These are phyloP conservation scores for Camelus bactrianus DNA, from an alignment of 2,113 vertebrate genomes.

Conservation along the genomic window DNA sequence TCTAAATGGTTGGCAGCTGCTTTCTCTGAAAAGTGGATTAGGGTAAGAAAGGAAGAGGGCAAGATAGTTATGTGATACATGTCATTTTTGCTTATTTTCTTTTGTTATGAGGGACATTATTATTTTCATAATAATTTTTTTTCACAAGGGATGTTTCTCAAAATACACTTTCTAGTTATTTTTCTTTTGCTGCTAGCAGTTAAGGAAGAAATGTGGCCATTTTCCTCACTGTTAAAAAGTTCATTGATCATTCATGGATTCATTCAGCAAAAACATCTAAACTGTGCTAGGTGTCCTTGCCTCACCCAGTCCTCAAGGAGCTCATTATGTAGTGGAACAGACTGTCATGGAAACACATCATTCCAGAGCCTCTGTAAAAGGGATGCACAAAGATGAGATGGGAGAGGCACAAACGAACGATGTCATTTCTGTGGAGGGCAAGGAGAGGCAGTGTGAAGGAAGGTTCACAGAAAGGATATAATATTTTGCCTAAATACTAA, in stretches of 20 bases:
- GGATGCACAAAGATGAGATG: neutral
- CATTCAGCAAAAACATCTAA: slow-evolving; percentile 4
- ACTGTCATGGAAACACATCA: neutral
- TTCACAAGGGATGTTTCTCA: neutral
- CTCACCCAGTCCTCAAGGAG: neutral
- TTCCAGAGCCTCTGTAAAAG: neutral
- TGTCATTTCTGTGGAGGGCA: neutral
- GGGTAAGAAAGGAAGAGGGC: neutral
- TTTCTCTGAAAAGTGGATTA: neutral
- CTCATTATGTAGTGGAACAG: neutral
- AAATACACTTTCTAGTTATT: neutral
- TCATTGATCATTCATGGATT: neutral
- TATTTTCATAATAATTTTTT: slow-evolving; percentile 34
- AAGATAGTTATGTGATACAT: neutral
- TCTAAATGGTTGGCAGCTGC: neutral
- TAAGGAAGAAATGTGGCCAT: neutral
- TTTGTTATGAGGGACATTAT: neutral
- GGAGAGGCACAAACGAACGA: neutral
- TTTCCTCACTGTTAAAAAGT: neutral
- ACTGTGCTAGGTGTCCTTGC: neutral
- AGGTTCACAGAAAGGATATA: neutral
- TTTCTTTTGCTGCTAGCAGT: slow-evolving; percentile 15
- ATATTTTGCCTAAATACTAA: neutral
- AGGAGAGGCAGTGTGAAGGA: neutral
- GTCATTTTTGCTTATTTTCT: neutral